Evolutionary conservation across 2,888 invertebrate genomes (phyloP).

Genomic region (Branchellion lobata): DNA sequence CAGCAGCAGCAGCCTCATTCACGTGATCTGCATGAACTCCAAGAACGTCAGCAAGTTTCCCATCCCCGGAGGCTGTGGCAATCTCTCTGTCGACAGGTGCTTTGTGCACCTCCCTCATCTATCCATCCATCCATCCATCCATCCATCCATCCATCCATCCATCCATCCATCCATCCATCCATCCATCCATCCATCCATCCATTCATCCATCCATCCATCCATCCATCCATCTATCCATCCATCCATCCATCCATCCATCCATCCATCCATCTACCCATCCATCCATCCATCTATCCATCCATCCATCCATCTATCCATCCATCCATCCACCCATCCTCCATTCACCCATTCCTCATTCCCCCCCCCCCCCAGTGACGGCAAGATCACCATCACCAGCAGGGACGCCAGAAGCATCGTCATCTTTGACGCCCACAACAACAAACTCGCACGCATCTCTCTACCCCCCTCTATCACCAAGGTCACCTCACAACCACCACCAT

Average conservation of each 20-base stretch:
- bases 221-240: too few relatives aligned
- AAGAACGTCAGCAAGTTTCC: conserved; percentile 6
- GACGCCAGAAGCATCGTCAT: neutral
- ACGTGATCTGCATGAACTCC: neutral
- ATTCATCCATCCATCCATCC: too few relatives aligned
- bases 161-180: neutral
- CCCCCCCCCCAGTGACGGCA: neutral
- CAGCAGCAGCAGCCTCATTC: neutral
- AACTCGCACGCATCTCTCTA: neutral
- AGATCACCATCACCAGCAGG: neutral
- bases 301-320: too few relatives aligned
- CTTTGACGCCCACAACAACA: neutral
- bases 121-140: neutral
- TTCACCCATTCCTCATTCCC: too few relatives aligned
- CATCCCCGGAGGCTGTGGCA: conserved; percentile 8
- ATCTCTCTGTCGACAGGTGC: neutral
- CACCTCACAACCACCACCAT: too few relatives aligned
- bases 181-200: too few relatives aligned
- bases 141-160: neutral
- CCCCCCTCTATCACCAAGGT: neutral
- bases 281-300: too few relatives aligned
- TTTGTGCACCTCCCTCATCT: too few relatives aligned
- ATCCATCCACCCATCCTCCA: too few relatives aligned
- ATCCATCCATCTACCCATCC: too few relatives aligned
- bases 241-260: too few relatives aligned